Evolutionary conservation across 2,888 invertebrate genomes (phyloP), one percentile per base, ranked within the genome.

Genomic region (Chorisops tibialis): DNA sequence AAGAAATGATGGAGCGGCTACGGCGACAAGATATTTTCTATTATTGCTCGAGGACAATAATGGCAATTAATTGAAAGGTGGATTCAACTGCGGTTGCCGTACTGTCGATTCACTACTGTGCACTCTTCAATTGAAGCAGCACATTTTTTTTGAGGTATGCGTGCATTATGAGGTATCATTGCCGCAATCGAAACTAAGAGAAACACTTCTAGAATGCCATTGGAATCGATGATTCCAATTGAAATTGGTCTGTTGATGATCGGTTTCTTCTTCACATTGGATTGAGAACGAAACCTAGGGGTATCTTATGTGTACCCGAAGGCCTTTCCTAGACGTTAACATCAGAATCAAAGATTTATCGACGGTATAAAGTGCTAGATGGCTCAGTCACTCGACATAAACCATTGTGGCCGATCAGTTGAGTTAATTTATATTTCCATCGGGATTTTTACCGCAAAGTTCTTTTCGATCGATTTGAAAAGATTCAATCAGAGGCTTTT

Each of bases 31-130:
- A 14, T n/a, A 21, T 22, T 43, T 45, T 11, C 39, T 30, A 56
- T 56, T 56, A 56, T 56, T 56, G 43, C 43, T 56, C 24, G 30
- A 56, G 56, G 56, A 54, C 56, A 56, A 56, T 56, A 35, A 56
- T 56, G 45, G 43, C 14, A 56, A 56, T 56, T 56, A 56, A 56
- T 56, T 56, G 56, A 56, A 56, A 56, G 45, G 43, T 56, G 18
- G 56, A 18, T 56, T 56, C 56, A 43, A 43, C 24, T 56, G 43
- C 37, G 56, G 56, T 45, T 56, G 43, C 12, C 35, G 39, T 11
- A 43, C 56, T 45, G 43, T 30, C 43, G 30, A 56, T 30, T 18
- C 21, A 56, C 56, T 56, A 56, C 56, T 43, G 56, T 56, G 56
- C 43, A 30, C 14, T 45, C 21, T 24, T n/a, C n/a, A n/a, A n/a